phyloP scores from a whole-genome alignment of 2,113 vertebrate genomes.

The Bubo scandiacus region DNA sequence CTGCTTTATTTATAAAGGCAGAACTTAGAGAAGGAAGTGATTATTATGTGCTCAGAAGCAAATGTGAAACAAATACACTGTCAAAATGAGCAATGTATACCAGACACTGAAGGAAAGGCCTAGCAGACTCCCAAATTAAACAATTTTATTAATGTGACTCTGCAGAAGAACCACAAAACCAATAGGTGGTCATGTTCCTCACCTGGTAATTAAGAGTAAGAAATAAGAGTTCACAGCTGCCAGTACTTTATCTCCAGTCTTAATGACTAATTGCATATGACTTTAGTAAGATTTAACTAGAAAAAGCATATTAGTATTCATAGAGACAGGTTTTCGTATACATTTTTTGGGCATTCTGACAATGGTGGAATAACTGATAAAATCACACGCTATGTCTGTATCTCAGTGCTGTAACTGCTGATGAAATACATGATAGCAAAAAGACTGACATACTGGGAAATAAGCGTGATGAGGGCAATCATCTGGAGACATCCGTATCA shows the following conservation, averaged over 20 bases:
- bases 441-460: background rate
- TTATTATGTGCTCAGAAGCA: background rate
- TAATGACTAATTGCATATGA: background rate
- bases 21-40: background rate
- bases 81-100: background rate
- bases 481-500: background rate
- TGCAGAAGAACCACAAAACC: background rate
- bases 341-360: background rate
- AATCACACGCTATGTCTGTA: background rate
- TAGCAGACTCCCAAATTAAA: background rate
- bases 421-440: background rate
- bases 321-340: background rate
- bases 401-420: background rate
- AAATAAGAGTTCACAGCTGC: background rate
- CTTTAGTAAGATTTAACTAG: background rate
- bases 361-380: background rate
- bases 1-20: background rate
- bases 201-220: background rate
- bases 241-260: background rate
- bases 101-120: background rate
- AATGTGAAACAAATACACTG: background rate
- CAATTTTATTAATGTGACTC: background rate
- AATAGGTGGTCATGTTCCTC: background rate
- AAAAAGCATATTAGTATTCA: background rate
- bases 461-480: background rate